Conservation (phyloP, 1,140 invertebrate species). For the Calliopsis andreniformis region DNA sequence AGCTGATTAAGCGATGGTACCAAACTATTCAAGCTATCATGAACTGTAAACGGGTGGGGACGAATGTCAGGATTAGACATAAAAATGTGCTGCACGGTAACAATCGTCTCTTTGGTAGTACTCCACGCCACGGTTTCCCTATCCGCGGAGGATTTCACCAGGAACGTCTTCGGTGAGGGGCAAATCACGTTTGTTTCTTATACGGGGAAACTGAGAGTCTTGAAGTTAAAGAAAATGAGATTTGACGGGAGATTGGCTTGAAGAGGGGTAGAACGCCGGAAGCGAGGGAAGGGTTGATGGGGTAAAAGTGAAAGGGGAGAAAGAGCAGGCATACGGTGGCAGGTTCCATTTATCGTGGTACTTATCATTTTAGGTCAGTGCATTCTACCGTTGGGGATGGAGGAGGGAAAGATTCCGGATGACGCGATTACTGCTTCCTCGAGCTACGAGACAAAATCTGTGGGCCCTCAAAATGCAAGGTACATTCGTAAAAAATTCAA, state of each 20-base stretch:
- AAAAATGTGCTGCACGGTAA: constrained; percentile 76
- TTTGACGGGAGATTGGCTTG: no score
- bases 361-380: constrained; percentile 87
- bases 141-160: constrained; percentile 71
- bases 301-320: background rate
- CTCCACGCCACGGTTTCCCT: constrained; percentile 71
- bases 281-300: no score
- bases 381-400: constrained; percentile 92
- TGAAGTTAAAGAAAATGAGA: no score
- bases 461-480: constrained; percentile 95
- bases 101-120: constrained; percentile 74
- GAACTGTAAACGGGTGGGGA: constrained; percentile 70
- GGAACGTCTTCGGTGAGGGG: constrained; percentile 73
- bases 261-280: no score
- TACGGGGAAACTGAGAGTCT: no score
- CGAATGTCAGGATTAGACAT: constrained; percentile 72
- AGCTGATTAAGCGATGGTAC: constrained; percentile 69
- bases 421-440: constrained; percentile 93
- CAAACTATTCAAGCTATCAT: constrained; percentile 73
- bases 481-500: constrained; percentile 71
- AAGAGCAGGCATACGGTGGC: background rate
- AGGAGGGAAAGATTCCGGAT: constrained; percentile 93
- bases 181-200: background rate
- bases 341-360: no score
- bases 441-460: constrained; percentile 94